Base-by-base conservation (phyloP, 2,113 vertebrate genomes). In the Leucopternis melanops region DNA sequence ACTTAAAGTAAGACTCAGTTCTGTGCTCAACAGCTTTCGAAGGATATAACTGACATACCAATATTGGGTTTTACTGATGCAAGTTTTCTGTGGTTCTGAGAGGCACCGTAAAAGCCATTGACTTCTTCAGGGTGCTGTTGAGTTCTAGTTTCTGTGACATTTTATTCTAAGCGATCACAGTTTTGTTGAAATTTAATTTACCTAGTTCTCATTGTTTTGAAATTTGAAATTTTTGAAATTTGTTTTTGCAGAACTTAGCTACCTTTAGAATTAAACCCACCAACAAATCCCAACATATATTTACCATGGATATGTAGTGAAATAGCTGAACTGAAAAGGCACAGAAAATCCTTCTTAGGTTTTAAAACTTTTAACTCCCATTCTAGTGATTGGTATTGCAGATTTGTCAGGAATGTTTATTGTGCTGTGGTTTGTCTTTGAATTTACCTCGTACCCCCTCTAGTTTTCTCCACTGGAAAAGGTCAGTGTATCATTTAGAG, bases 1-100 rank as follows among this genome's bases (percentile, higher is more conserved):
- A 1, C 99, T 99, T 62, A 99, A 99, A 98, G 99, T 99, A 97
- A 97, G 98, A 77, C 38, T 38, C 1, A 1, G 26, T 12, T 59
- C 50, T 20, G 6, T 17, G 58, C 71, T 86, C 59, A 7, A 65
- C 26, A 16, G 58, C 61, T 86, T 31, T 32, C 1, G 0, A 3
- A 19, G 66, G 40, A 0, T 13, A 0, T 3, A 40, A 17, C 23
- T 27, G 57, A 5, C 1, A 0, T 8, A 4, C 8, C 31, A 6
- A 0, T 25, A 0, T 1, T 29, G 90, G 85, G 42, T 8, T 44
- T 66, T 49, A 65, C 69, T 55, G n/a, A 3, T 40, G 12, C 1
- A 25, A 44, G 40, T 34, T 73, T 32, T 32, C 57, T 40, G 16
- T 47, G 81, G 47, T 66, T 72, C 71, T 50, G 62, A 66, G 70